Evolutionary conservation across 2,797 vertebrate genomes (phyloP).

Genomic region (Mycteria americana): DNA sequence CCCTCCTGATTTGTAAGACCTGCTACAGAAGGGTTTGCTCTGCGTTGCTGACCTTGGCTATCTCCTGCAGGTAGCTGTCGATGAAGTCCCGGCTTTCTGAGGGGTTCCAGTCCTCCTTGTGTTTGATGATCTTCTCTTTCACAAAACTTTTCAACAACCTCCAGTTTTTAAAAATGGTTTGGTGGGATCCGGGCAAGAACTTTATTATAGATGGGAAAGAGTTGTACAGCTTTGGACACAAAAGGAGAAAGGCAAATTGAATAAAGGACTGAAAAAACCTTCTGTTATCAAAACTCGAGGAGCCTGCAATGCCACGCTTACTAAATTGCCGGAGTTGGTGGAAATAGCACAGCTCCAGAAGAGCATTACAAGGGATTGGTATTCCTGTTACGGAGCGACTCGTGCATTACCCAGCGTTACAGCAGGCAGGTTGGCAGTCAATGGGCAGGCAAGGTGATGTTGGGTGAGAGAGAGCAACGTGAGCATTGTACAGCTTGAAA

Average conservation of each 20-base stretch:
- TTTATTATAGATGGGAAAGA: slow-evolving; percentile 72
- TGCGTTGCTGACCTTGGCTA: slow-evolving; percentile 67
- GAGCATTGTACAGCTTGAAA: neutral
- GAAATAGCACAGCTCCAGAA: neutral
- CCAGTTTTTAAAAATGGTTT: slow-evolving; percentile 42
- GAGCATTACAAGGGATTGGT: no score
- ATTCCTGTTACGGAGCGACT: neutral
- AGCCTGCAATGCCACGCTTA: neutral
- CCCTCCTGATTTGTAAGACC: neutral
- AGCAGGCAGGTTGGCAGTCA: neutral
- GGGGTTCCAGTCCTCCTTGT: slow-evolving; percentile 75
- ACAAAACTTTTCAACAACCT: slow-evolving; percentile 51
- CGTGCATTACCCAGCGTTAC: fast-evolving
- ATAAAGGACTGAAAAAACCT: neutral
- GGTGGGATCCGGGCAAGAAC: slow-evolving; percentile 77
- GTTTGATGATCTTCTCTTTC: slow-evolving; percentile 54
- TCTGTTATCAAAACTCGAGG: neutral
- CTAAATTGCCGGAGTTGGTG: neutral
- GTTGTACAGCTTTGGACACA: slow-evolving; percentile 59
- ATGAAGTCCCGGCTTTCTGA: slow-evolving; percentile 75
- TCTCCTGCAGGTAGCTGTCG: slow-evolving; percentile 81
- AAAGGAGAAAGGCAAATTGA: neutral
- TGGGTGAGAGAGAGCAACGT: fast-evolving
- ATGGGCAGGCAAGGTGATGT: neutral
- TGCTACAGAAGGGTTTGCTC: neutral